Base-by-base conservation (phyloP, 2,113 vertebrate species). In the Pardalotus punctatus region DNA sequence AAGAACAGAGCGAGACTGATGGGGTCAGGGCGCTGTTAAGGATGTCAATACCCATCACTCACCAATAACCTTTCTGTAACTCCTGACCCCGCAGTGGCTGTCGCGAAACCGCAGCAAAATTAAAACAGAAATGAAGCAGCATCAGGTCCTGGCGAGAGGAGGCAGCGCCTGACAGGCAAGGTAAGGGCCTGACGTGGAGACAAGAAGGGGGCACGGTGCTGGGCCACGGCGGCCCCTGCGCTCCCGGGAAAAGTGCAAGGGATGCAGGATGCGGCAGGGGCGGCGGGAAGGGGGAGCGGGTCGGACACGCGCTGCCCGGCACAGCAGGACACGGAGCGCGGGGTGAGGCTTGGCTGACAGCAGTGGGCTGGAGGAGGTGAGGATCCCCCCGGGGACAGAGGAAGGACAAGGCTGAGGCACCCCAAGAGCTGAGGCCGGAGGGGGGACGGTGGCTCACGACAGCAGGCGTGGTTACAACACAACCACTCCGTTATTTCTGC, bases 31-130 rank as follows among this genome's bases (percentile, higher is more conserved):
- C 93, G 48, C 88, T 76, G 83, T 40, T 93, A 61, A 86, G 90
- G 86, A 81, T 93, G 95, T 94, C 96, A 78, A 95, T 97, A 97
- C 81, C 96, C 94, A 90, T 96, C 96, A 96, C 94, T 97, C 93
- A 95, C 58, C 80, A 85, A 51, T 87, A 96, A 96, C 95, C 95
- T 86, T 84, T 70, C 95, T 69, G 70, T 92, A 96, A 95, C 96
- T 94, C 96, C 76, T 81, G 76, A 96, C 91, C 96, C 29, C 10
- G 81, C 79, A 6, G 93, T 27, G 72, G 82, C 91, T 90, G 86
- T 83, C 92, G 86, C 20, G 31, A 79, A 97, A 71, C 82, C 36
- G 67, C 78, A 66, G 90, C 43, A 15, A 96, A 96, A 91, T 94
- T 94, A 95, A 96, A 97, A 57, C 78, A 94, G 92, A 80, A 92